phyloP scores from a whole-genome alignment of 2,113 vertebrate species.

The Addax nasomaculatus region DNA sequence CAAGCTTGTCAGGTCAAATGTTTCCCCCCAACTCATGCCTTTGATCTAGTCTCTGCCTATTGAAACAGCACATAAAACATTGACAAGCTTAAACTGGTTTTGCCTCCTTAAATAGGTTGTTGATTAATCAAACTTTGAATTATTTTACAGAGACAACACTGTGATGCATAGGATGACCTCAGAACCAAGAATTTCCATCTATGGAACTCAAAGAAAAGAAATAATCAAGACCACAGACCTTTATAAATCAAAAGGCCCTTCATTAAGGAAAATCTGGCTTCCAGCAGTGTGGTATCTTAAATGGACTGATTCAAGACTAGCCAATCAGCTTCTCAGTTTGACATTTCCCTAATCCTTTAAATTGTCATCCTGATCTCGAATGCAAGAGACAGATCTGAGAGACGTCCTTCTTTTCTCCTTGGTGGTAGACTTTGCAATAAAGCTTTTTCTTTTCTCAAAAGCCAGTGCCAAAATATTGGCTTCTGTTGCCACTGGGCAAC shows the following conservation, averaged over 20 bases:
- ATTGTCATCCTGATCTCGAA: neutral
- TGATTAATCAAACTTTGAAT: neutral
- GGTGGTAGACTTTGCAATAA: neutral
- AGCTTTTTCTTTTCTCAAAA: neutral
- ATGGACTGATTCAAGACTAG: neutral
- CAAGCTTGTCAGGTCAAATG: neutral
- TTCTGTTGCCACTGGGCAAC: neutral
- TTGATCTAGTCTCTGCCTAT: neutral
- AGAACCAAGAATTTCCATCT: neutral
- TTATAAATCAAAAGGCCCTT: neutral
- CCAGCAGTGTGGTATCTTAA: neutral
- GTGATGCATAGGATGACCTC: neutral
- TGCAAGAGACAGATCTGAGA: neutral
- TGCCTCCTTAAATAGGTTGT: neutral
- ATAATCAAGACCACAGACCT: neutral
- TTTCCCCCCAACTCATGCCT: neutral
- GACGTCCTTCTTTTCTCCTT: neutral
- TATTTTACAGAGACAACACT: neutral
- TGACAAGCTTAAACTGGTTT: neutral
- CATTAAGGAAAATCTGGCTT: neutral
- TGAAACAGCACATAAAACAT: neutral
- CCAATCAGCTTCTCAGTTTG: neutral
- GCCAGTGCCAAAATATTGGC: neutral
- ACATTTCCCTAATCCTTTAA: neutral
- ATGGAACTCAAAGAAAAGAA: neutral